These are phyloP conservation scores for Nematopogon swammerdamellus DNA, from an alignment of 2,888 invertebrate genomes.

Conservation along the genomic window DNA sequence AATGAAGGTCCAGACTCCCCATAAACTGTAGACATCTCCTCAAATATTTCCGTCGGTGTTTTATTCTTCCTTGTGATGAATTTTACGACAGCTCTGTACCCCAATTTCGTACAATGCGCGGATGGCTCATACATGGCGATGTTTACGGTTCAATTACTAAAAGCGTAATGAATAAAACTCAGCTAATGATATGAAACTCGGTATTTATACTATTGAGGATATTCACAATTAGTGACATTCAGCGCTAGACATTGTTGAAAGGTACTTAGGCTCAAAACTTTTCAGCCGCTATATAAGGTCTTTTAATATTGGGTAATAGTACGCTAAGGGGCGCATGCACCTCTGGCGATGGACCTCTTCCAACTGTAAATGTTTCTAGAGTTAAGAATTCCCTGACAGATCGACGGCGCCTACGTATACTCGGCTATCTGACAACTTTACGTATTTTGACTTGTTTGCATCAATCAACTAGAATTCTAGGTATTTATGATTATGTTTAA, in stretches of 20 bases:
- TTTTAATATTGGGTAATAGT: background rate
- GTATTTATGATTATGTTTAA: no score
- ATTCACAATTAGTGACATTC: constrained; percentile 1
- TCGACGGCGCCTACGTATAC: no score
- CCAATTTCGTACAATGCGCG: no score
- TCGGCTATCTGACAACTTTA: no score
- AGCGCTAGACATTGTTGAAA: constrained; percentile 2
- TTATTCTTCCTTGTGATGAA: background rate
- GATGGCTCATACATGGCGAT: no score
- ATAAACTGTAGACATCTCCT: constrained; percentile 3
- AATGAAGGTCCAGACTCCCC: constrained; percentile 5
- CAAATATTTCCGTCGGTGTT: constrained; percentile 4
- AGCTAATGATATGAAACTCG: constrained; percentile 6
- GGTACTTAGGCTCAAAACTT: constrained; percentile 2
- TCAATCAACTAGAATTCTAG: no score
- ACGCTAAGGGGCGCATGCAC: no score
- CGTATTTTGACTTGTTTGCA: no score
- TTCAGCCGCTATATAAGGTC: constrained; percentile 1
- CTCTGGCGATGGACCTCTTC: no score
- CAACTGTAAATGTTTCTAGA: no score
- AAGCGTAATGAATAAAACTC: background rate
- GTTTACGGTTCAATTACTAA: background rate
- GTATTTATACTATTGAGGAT: constrained; percentile 4
- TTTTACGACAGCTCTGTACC: constrained; percentile 5
- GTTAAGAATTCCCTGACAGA: no score